A percentile compares a stretch with the other conserved stretches of the same genome.
These are phyloP conservation scores for Epistrophe grossulariae DNA, from an alignment of 2,888 invertebrate genomes.

Conservation along the genomic window DNA sequence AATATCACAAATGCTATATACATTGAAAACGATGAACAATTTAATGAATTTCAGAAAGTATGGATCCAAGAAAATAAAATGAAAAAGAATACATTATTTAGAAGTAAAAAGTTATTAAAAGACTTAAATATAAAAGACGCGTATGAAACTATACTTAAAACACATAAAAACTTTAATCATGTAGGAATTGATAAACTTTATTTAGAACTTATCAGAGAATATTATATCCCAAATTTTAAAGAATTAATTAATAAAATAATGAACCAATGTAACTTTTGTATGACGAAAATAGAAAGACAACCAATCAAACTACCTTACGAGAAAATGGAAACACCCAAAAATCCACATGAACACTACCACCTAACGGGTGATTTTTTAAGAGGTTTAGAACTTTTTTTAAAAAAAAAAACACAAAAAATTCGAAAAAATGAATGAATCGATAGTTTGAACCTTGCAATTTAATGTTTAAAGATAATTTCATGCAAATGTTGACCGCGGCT, in stretches of 20 bases:
- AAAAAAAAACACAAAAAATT: too few species aligned
- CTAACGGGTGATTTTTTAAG: too few species aligned
- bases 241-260: conserved; percentile 9
- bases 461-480: too few species aligned
- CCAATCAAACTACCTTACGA: conserved; percentile 3
- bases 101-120: too few species aligned
- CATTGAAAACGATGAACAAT: neutral
- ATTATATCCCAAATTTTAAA: conserved; percentile 4
- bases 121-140: too few species aligned
- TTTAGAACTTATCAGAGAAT: neutral
- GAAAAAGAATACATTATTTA: too few species aligned
- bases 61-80: conserved; percentile 8
- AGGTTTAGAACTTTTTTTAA: too few species aligned
- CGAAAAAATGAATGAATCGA: too few species aligned
- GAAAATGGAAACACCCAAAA: neutral
- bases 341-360: neutral
- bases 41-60: neutral
- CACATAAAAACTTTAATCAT: neutral
- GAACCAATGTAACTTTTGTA: conserved; percentile 2
- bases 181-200: neutral
- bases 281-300: conserved; percentile 13
- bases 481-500: too few species aligned
- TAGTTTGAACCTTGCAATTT: too few species aligned
- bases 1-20: neutral
- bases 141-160: too few species aligned